Base-by-base conservation (phyloP, 2,113 vertebrate genomes). In the Trogon melanurus region DNA sequence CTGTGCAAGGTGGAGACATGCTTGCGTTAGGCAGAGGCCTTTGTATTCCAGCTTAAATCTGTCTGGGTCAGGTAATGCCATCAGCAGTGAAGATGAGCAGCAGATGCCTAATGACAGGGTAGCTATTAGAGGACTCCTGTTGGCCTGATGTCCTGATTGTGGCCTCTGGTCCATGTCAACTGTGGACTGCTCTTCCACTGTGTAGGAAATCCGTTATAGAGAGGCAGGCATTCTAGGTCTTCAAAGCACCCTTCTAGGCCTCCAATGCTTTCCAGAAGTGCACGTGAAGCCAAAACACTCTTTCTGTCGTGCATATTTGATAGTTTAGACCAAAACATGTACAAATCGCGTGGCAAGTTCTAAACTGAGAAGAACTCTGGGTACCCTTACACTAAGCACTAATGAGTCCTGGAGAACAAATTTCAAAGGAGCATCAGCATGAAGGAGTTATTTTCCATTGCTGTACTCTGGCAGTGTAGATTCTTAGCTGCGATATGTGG, bases 141-240 rank as follows among this genome's bases (percentile, higher is more conserved):
- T 73, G 50, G 60, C 79, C 47, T 70, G 80, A 50, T 5, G 21
- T 92, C 65, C 76, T 67, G 19, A 18, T 32, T 4, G 5, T 4
- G 74, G 71, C 8, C 23, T 56, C 51, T 1, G 0, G 56, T 54
- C 70, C 27, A 0, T 41, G 62, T 61, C 79, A 75, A 27, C 47
- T 57, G 10, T 18, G 61, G 53, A 27, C 50, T 61, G 22, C 18
- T 85, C 34, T 26, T 72, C 3, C 0, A 2, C 50, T 85, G 18
- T 1, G 0, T 3, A 27, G 56, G 58, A 62, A 21, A 38, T 50
- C 45, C 8, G 11, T 85, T 32, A 15, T 1, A 65, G 27, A 54
- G 58, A 65, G 45, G 70, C 29, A 22, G 32, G 26, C 9, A 11
- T 34, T 51, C 15, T 26, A 69, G 48, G 15, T 79, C 51, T 78